Conservation (phyloP, 2,888 invertebrate species). For the Ypsolopha scabrella region DNA sequence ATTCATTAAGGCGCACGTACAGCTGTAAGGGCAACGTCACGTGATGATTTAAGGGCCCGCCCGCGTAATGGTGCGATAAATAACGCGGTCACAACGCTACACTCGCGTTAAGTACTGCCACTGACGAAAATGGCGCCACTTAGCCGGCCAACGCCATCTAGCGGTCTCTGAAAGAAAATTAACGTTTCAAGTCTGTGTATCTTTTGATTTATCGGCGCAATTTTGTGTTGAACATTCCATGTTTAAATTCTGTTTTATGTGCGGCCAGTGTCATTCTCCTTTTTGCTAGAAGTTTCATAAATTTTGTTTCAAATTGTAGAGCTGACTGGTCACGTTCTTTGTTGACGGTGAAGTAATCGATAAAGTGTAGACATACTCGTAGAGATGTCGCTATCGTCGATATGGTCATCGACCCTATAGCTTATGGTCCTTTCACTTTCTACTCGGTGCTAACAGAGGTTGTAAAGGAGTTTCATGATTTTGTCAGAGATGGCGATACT, state of each 20-base stretch:
- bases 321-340: too few relatives aligned
- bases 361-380: not conserved
- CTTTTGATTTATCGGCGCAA: conserved; percentile 28
- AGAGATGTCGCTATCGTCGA: conserved; percentile 23
- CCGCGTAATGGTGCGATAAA: conserved; percentile 68
- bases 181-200: conserved; percentile 32
- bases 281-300: too few relatives aligned
- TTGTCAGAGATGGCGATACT: conserved; percentile 9
- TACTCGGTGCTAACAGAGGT: not conserved
- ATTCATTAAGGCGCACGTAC: conserved; percentile 63
- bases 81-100: conserved; percentile 56
- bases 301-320: too few relatives aligned
- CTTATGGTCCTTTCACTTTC: not conserved
- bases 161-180: conserved; percentile 26
- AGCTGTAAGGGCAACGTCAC: conserved; percentile 49
- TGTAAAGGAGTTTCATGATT: conserved; percentile 1
- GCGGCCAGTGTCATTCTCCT: not conserved
- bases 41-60: conserved; percentile 65
- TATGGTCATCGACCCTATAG: conserved; percentile 25
- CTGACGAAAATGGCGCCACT: conserved; percentile 51
- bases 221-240: conserved; percentile 15
- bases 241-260: conserved; percentile 9
- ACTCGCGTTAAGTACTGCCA: conserved; percentile 37
- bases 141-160: conserved; percentile 51
- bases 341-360: too few relatives aligned